Evolutionary conservation across 2,113 vertebrate species (phyloP), one percentile per base, ranked within the genome.

Genomic region (Cinclus cinclus): DNA sequence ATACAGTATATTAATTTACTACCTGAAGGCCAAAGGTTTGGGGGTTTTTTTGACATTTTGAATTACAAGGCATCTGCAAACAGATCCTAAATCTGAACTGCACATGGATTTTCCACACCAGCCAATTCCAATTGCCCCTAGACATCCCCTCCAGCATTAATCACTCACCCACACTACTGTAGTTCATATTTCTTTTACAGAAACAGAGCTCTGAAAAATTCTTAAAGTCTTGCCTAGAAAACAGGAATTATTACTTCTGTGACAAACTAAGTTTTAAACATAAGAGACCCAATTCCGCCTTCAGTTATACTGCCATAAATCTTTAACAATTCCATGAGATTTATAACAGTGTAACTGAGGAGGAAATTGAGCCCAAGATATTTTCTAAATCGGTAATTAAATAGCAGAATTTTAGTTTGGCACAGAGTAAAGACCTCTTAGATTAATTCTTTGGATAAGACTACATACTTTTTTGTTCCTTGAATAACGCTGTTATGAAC

Each of bases 201-300:
- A 95, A 95, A 96, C 85, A 89, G 79, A 86, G 88, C 91, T 94
- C 89, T 91, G 89, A 65, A 92, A 79, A 73, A 87, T 95, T 95
- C 95, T 94, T 96, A 93, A 96, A 93, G 88, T 90, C 94, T 95
- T 92, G 84, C 86, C 93, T 96, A 96, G 92, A 91, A 87, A 92
- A 88, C 11, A 96, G 90, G 95, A 96, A 96, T 91, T 83, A 95
- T 93, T 71, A 65, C 42, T 94, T 77, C 83, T 35, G 63, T 94
- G 94, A 95, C 95, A 96, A 95, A 92, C 79, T 94, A 83, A 94
- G 84, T 90, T 94, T 95, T 96, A 97, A 97, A 95, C 76, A 90
- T 96, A 82, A 96, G 92, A 86, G 83, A 96, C 88, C 79, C 74
- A 96, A 95, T 94, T 96, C 88, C 95, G 88, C 92, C 89, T 94